Evolutionary conservation across 1,140 invertebrate species (phyloP).

Genomic region (Zaprionus nigranus): DNA sequence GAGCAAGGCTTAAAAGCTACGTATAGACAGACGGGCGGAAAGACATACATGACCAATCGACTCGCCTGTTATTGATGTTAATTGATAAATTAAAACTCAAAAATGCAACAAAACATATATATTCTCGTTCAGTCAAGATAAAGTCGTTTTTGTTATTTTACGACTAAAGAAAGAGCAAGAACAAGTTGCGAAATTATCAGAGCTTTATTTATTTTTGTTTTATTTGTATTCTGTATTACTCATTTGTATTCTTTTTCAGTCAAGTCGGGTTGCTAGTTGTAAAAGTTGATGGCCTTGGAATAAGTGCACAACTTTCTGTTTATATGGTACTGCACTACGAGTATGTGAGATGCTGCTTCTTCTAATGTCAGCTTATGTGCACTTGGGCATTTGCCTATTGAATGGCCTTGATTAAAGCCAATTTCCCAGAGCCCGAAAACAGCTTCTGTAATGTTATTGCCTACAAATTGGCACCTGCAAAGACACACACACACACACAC

Average conservation of each 20-base stretch:
- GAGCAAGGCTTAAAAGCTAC: too few species aligned
- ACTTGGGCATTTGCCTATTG: conserved; percentile 39
- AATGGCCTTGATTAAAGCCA: conserved; percentile 68
- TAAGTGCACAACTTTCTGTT: not conserved
- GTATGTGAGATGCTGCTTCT: not conserved
- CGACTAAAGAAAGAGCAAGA: not conserved
- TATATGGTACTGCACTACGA: not conserved
- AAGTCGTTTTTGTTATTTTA: too few species aligned
- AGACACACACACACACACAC: conserved; percentile 30
- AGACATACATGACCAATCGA: too few species aligned
- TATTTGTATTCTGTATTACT: too few species aligned
- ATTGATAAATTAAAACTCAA: too few species aligned
- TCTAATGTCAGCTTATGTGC: not conserved
- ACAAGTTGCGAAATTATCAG: not conserved
- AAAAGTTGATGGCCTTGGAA: not conserved
- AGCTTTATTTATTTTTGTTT: not conserved
- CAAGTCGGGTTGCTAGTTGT: not conserved
- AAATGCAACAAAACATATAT: not conserved
- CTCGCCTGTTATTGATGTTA: too few species aligned
- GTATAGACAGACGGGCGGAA: too few species aligned
- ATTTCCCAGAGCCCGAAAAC: conserved; percentile 8
- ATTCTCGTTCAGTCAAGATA: not conserved
- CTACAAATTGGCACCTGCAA: conserved; percentile 42
- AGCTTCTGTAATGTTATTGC: conserved; percentile 37
- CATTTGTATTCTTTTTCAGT: too few species aligned